A percentile compares a stretch with the other conserved stretches of the same genome.
Conservation (phyloP, 2,113 vertebrate species). For the Chaenocephalus aceratus region DNA sequence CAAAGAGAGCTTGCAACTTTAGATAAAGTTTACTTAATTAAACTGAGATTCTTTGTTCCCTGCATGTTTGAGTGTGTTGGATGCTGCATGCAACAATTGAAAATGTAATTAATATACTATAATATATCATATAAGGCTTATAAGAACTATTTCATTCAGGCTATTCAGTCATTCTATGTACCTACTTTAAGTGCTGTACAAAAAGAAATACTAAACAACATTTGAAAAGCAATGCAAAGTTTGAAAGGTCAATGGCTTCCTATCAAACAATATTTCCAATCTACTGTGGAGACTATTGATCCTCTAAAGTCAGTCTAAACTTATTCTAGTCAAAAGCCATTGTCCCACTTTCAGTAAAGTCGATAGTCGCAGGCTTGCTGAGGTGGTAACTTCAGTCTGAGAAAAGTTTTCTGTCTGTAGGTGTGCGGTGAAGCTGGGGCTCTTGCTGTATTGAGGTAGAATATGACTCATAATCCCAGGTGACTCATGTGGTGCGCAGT, state of each 20-base stretch:
- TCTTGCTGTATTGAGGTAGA: conserved; percentile 58
- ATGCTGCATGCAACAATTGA: not conserved
- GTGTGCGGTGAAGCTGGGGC: conserved; percentile 61
- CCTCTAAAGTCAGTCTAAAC: conserved; percentile 22
- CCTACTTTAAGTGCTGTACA: not conserved
- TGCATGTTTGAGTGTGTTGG: conserved; percentile 3
- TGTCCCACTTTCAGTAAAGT: conserved; percentile 64
- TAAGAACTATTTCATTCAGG: not conserved
- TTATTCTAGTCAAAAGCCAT: conserved; percentile 30
- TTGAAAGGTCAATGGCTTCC: conserved; percentile 34
- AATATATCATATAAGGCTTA: not conserved
- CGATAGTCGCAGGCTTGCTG: conserved; percentile 40
- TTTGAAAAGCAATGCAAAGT: conserved; percentile 1
- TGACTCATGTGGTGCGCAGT: conserved; percentile 66
- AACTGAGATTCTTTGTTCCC: conserved; percentile 27
- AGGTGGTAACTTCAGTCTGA: conserved; percentile 53
- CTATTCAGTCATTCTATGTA: not conserved
- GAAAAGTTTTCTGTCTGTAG: conserved; percentile 75
- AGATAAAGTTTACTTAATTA: conserved; percentile 64
- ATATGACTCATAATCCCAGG: conserved; percentile 75
- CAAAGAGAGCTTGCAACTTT: conserved; percentile 70
- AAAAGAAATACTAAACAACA: not conserved
- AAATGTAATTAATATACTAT: not conserved
- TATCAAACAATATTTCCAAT: not conserved
- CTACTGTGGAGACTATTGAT: not conserved